phyloP scores from a whole-genome alignment of 1,140 invertebrate genomes.

The Drosophila ambigua region DNA sequence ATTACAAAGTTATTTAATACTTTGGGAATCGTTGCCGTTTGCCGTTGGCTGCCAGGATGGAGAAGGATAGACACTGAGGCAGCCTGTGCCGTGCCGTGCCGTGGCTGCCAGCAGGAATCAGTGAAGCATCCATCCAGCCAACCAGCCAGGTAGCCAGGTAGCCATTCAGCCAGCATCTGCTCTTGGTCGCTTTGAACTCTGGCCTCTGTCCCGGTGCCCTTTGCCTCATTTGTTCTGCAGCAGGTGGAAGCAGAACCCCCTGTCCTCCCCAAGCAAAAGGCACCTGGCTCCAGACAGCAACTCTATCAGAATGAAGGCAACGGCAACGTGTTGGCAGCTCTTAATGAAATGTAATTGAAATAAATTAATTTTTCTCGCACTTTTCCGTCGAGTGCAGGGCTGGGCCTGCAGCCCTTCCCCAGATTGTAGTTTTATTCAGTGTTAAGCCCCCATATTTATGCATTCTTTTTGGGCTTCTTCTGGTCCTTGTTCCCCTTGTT shows the following conservation, averaged over 20 bases:
- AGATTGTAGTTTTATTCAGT: constrained; percentile 26
- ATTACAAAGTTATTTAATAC: constrained; percentile 83
- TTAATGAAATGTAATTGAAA: constrained; percentile 81
- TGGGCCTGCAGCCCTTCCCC: neutral
- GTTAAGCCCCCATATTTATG: neutral
- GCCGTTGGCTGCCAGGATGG: constrained; percentile 5
- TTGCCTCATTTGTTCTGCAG: constrained; percentile 25
- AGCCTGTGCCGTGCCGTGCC: neutral
- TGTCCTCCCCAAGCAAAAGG: neutral
- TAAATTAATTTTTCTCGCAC: constrained; percentile 64
- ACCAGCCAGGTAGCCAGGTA: neutral
- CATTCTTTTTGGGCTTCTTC: too few species aligned
- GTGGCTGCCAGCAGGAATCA: constrained; percentile 25
- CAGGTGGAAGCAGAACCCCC: neutral
- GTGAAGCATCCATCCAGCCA: constrained; percentile 22
- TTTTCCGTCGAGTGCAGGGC: constrained; percentile 13
- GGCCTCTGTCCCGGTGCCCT: constrained; percentile 26
- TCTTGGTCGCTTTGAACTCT: constrained; percentile 54
- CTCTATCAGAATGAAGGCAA: too few species aligned
- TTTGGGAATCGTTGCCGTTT: constrained; percentile 65
- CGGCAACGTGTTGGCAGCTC: constrained; percentile 64
- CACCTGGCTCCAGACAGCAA: neutral
- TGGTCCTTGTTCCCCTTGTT: too few species aligned
- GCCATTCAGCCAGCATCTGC: constrained; percentile 33
- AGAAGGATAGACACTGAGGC: constrained; percentile 8